These are phyloP conservation scores for Corbicula japonica DNA, from an alignment of 2,888 invertebrate species.

Conservation along the genomic window DNA sequence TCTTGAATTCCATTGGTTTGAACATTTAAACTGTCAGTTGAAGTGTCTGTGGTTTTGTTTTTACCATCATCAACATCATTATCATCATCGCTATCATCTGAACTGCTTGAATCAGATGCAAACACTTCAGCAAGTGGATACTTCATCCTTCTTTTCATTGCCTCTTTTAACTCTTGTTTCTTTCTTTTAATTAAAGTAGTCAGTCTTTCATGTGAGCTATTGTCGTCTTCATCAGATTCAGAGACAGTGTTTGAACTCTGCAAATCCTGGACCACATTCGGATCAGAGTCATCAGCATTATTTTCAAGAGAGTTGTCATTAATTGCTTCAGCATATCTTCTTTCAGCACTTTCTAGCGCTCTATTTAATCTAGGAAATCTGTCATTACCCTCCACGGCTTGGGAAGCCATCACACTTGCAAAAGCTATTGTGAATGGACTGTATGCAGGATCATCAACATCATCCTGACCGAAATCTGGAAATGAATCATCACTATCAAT, in stretches of 20 bases:
- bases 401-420: constrained; percentile 78
- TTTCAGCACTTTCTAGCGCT: constrained; percentile 47
- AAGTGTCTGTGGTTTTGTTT: too few species aligned
- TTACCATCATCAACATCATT: constrained; percentile 27
- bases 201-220: constrained; percentile 44
- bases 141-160: constrained; percentile 52
- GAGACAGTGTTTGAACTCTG: not conserved
- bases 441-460: constrained; percentile 60
- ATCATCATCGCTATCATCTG: constrained; percentile 47
- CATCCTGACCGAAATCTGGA: constrained; percentile 23
- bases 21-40: constrained; percentile 17
- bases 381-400: constrained; percentile 64
- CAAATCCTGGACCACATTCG: not conserved
- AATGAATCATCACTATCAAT: constrained; percentile 51
- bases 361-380: constrained; percentile 59
- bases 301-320: too few species aligned
- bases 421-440: constrained; percentile 80
- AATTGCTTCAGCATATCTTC: constrained; percentile 21
- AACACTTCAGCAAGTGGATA: constrained; percentile 24
- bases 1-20: constrained; percentile 14
- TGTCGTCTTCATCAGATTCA: constrained; percentile 1
- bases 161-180: constrained; percentile 66
- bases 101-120: constrained; percentile 40
- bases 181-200: constrained; percentile 75
- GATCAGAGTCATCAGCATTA: not conserved